phyloP scores from a whole-genome alignment of 2,888 invertebrate species.

The Pogonocherus hispidulus region DNA sequence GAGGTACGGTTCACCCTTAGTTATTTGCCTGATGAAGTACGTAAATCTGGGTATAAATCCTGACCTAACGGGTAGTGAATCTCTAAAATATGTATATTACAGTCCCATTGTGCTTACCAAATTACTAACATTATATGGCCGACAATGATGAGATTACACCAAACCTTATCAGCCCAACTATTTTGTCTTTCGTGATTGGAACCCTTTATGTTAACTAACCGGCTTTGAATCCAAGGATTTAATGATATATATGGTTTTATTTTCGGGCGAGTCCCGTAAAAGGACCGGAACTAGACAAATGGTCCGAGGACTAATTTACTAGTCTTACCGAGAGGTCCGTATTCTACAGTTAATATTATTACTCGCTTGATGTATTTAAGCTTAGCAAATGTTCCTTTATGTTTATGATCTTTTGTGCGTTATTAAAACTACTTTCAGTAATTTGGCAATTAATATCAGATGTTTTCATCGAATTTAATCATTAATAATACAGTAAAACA shows the following conservation, averaged over 20 bases:
- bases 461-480: too few species aligned
- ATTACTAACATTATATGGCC: conserved; percentile 5
- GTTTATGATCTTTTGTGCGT: too few species aligned
- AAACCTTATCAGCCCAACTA: conserved; percentile 13
- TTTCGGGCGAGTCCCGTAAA: neutral
- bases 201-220: conserved; percentile 5
- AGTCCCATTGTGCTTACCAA: conserved; percentile 10
- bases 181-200: conserved; percentile 4
- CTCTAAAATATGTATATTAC: neutral
- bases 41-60: too few species aligned
- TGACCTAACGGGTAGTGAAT: neutral
- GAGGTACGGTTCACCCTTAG: too few species aligned
- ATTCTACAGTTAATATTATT: too few species aligned
- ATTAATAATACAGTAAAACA: too few species aligned
- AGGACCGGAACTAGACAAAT: neutral
- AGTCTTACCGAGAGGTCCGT: neutral
- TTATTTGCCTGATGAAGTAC: too few species aligned
- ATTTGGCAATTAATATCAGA: too few species aligned
- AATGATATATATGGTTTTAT: neutral
- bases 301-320: neutral
- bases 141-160: conserved; percentile 10
- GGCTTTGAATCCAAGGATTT: neutral
- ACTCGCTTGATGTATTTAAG: too few species aligned
- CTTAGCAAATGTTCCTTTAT: too few species aligned
- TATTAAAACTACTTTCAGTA: too few species aligned